These are phyloP conservation scores for Entomyzon cyanotis DNA, from an alignment of 2,113 vertebrate genomes.

Conservation along the genomic window DNA sequence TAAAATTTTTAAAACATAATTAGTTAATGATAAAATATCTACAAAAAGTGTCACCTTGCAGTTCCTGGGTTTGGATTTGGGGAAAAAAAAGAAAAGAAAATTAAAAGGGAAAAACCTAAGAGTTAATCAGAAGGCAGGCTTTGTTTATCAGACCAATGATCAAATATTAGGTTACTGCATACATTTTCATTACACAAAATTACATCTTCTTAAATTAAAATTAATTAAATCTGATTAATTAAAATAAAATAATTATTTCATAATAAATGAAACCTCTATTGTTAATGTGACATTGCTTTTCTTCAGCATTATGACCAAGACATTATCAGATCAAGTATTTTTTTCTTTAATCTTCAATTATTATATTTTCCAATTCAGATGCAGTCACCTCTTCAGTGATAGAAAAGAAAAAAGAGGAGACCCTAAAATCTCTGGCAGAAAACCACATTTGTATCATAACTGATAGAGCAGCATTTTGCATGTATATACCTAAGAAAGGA, in stretches of 20 bases:
- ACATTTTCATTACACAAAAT: neutral
- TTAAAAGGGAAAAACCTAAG: rapidly evolving
- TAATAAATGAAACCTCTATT: neutral
- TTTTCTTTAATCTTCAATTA: neutral
- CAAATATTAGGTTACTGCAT: neutral
- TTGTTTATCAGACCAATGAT: neutral
- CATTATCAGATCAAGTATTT: neutral
- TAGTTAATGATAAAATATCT: neutral
- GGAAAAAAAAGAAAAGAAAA: neutral
- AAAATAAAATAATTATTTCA: neutral
- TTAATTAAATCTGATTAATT: neutral
- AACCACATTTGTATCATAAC: neutral
- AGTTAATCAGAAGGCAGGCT: neutral
- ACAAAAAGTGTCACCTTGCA: neutral
- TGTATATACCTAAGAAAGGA: neutral
- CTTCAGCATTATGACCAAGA: neutral
- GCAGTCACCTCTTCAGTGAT: neutral
- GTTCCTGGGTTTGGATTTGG: neutral
- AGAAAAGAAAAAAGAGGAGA: neutral
- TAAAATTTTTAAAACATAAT: neutral
- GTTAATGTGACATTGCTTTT: neutral
- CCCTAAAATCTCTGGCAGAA: neutral
- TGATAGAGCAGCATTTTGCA: neutral
- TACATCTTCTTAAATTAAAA: neutral
- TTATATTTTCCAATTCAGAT: neutral